Percentiles rank a stretch among this genome's conserved stretches.
Conservation (phyloP, 2,797 vertebrate species). For the Lindbergichthys nudifrons region DNA sequence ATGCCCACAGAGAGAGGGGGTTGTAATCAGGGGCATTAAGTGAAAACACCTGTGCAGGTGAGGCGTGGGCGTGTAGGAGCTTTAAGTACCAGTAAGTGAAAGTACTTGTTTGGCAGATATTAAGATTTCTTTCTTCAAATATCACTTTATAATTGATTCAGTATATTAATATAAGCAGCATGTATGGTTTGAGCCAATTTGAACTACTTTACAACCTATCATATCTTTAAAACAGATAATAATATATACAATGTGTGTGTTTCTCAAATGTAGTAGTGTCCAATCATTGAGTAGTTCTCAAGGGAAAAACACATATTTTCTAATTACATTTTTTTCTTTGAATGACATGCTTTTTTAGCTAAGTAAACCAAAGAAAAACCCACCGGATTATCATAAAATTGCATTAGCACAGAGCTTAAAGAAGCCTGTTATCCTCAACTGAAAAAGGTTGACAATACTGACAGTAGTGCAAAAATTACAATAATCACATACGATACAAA, state of each 20-base stretch:
- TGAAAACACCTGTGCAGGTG: slow-evolving; percentile 8
- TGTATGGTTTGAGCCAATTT: neutral
- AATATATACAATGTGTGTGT: neutral
- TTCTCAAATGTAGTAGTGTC: neutral
- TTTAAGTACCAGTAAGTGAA: neutral
- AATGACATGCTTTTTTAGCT: no score
- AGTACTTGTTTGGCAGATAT: neutral
- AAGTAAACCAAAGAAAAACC: neutral
- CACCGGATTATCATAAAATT: neutral
- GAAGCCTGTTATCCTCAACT: neutral
- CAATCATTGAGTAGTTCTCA: neutral
- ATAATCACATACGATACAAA: neutral
- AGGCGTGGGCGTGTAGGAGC: neutral
- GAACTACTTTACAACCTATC: neutral
- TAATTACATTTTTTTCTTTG: no score
- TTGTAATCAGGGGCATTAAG: neutral
- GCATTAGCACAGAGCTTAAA: neutral
- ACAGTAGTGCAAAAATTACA: neutral
- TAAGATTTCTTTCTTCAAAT: no score
- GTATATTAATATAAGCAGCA: neutral
- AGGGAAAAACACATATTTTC: neutral
- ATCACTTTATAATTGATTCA: no score
- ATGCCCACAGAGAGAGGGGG: neutral
- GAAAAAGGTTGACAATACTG: neutral
- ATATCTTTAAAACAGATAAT: neutral